Conservation (phyloP, 2,888 invertebrate species). For the Agelastica alni region DNA sequence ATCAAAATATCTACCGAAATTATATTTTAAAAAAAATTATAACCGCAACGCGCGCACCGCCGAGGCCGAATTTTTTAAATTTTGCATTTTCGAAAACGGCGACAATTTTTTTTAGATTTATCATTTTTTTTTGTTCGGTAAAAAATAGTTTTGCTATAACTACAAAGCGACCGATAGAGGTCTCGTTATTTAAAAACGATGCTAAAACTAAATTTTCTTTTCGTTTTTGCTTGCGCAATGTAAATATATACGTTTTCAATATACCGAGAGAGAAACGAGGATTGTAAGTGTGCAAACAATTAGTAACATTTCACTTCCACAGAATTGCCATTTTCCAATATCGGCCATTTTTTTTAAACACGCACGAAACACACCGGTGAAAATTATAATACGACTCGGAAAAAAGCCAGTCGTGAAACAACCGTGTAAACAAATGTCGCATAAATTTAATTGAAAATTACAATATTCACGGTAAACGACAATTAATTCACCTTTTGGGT, state of each 20-base stretch:
- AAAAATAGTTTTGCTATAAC: slow-evolving; percentile 23
- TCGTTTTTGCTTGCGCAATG: slow-evolving; percentile 32
- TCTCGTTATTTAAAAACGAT: slow-evolving; percentile 36
- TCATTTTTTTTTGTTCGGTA: slow-evolving; percentile 14
- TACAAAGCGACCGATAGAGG: slow-evolving; percentile 24
- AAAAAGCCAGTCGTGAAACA: no score
- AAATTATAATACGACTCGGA: no score
- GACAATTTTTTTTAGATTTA: slow-evolving; percentile 13
- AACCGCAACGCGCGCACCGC: slow-evolving; percentile 3
- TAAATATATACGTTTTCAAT: no score
- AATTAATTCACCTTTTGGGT: no score
- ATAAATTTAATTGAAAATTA: no score
- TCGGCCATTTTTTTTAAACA: no score
- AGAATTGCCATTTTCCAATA: not conserved
- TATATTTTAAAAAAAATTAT: slow-evolving; percentile 13
- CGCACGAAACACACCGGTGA: no score
- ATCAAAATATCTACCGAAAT: not conserved
- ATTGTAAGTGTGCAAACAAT: slow-evolving; percentile 25
- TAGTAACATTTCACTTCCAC: slow-evolving; percentile 4
- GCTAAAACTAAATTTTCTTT: slow-evolving; percentile 37
- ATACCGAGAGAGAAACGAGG: slow-evolving; percentile 26
- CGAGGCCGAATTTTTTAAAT: not conserved
- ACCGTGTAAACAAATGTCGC: no score
- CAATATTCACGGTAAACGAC: no score
- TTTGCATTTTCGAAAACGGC: slow-evolving; percentile 3